Evolutionary conservation across 2,797 vertebrate genomes (phyloP).

Genomic region (Sphenopsis melanotis): DNA sequence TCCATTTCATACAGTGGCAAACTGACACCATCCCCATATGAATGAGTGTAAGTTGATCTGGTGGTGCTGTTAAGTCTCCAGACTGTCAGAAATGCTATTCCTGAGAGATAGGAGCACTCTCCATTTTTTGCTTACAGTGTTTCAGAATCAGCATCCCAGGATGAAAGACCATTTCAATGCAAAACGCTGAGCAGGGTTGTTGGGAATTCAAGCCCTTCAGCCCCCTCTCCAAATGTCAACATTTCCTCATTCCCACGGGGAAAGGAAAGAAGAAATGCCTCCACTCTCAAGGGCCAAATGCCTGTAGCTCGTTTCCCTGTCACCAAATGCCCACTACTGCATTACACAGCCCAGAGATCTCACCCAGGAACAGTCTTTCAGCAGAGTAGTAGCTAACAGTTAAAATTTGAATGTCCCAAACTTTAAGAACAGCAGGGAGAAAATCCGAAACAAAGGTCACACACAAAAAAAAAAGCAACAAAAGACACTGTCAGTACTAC

Average conservation of each 20-base stretch:
- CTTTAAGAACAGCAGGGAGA: neutral
- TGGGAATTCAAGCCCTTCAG: conserved; percentile 19
- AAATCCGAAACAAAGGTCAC: neutral
- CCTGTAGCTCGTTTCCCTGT: conserved; percentile 30
- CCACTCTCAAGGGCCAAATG: neutral
- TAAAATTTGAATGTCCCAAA: neutral
- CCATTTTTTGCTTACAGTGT: neutral
- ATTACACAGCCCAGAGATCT: neutral
- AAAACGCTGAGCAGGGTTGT: neutral
- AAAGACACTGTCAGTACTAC: neutral
- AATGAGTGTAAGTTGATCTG: neutral
- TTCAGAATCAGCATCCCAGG: neutral
- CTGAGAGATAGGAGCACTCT: neutral
- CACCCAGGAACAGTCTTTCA: neutral
- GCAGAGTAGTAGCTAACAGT: neutral
- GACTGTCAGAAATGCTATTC: neutral
- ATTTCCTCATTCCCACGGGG: neutral
- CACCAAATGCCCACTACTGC: conserved; percentile 12
- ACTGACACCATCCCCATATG: neutral
- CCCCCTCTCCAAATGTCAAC: conserved; percentile 32
- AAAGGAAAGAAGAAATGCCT: conserved; percentile 36
- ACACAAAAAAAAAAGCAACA: neutral
- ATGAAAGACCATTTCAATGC: neutral
- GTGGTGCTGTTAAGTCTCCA: neutral
- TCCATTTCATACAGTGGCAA: conserved; percentile 28